These are phyloP conservation scores for Phoebastria nigripes DNA, from an alignment of 2,797 vertebrate genomes.

Conservation along the genomic window DNA sequence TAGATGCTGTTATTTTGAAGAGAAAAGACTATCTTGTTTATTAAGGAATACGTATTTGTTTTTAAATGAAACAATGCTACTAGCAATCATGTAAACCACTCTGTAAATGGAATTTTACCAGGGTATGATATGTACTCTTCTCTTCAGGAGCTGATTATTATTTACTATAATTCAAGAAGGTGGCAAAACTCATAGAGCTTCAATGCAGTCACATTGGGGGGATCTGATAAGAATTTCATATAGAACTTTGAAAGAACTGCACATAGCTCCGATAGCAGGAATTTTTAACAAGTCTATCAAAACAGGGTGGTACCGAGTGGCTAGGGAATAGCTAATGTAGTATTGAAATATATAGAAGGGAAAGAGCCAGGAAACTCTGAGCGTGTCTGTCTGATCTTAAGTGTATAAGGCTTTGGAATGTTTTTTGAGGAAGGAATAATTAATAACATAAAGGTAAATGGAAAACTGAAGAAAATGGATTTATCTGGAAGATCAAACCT, in stretches of 20 bases:
- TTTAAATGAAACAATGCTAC: neutral
- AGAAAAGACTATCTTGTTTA: neutral
- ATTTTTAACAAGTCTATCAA: neutral
- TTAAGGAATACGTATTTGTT: neutral
- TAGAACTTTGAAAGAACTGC: neutral
- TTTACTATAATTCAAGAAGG: neutral
- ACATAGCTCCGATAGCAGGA: neutral
- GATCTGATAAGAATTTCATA: neutral
- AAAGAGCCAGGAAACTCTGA: constrained; percentile 7
- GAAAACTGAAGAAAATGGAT: neutral
- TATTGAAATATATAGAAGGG: neutral
- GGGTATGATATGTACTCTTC: neutral
- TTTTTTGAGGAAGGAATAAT: neutral
- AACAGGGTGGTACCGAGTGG: constrained; percentile 3
- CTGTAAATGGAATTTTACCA: neutral
- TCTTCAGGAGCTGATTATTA: neutral
- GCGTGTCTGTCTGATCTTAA: neutral
- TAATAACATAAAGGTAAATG: constrained; percentile 20
- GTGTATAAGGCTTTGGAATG: neutral
- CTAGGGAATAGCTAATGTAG: neutral
- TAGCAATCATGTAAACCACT: neutral
- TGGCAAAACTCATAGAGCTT: neutral
- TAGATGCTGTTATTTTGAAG: neutral
- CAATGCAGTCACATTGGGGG: neutral
- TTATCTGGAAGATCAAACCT: neutral